phyloP scores from a whole-genome alignment of 2,113 vertebrate genomes.

The Rhagologus leucostigma region DNA sequence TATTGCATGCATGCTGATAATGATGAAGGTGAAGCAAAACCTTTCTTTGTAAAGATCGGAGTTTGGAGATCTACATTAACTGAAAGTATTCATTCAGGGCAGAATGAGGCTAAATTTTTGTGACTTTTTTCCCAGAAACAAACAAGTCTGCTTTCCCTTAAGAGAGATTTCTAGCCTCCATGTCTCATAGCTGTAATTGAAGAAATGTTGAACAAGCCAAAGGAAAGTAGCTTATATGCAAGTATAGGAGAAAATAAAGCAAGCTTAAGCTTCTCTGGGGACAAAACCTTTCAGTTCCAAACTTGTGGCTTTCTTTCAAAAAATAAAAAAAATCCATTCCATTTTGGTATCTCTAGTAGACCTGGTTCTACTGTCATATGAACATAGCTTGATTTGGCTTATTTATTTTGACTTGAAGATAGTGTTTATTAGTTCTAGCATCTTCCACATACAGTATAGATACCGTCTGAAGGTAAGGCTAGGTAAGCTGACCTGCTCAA shows the following conservation, averaged over 20 bases:
- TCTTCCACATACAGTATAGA: neutral
- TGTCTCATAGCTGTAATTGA: neutral
- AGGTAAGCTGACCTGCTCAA: neutral
- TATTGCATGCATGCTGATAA: neutral
- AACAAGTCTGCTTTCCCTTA: neutral
- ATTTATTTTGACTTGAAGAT: neutral
- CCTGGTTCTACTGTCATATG: neutral
- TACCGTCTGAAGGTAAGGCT: neutral
- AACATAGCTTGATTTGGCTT: neutral
- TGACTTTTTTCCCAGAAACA: neutral
- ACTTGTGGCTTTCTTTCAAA: neutral
- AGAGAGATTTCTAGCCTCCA: neutral
- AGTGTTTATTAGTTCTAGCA: neutral
- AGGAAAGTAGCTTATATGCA: neutral
- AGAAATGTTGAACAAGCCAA: neutral
- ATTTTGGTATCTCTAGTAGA: neutral
- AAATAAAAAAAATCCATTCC: neutral
- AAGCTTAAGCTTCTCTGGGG: neutral
- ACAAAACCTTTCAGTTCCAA: neutral
- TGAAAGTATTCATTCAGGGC: neutral
- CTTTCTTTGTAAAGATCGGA: neutral
- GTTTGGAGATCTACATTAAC: neutral
- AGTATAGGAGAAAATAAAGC: neutral
- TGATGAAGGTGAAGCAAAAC: neutral
- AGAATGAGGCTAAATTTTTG: neutral